A percentile compares a stretch with the other conserved stretches of the same genome.
Evolutionary conservation across 2,888 invertebrate species (phyloP).

Genomic region (Andrena hattorfiana): DNA sequence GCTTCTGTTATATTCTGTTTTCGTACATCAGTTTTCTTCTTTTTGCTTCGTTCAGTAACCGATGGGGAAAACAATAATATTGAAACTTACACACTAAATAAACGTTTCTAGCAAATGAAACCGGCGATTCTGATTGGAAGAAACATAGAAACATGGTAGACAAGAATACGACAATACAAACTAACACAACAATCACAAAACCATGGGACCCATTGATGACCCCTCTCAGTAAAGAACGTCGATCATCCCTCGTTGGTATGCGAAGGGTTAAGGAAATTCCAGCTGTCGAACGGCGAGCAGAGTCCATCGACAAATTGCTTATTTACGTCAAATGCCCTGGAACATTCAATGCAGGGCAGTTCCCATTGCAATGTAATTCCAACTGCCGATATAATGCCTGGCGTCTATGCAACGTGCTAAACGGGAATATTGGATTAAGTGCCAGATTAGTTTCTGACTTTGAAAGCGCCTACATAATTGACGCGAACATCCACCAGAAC

Average conservation of each 20-base stretch:
- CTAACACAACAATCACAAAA: background rate
- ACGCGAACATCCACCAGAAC: background rate
- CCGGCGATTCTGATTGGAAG: too few relatives aligned
- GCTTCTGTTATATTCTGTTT: too few relatives aligned
- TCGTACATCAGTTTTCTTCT: too few relatives aligned
- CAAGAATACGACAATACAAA: too few relatives aligned
- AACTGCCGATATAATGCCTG: conserved; percentile 35
- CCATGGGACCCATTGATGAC: background rate
- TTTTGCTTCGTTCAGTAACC: too few relatives aligned
- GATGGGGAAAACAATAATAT: too few relatives aligned
- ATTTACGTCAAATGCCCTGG: conserved; percentile 56
- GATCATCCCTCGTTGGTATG: background rate
- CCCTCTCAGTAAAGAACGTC: background rate
- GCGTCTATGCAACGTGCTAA: conserved; percentile 23
- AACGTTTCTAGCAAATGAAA: too few relatives aligned
- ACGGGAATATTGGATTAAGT: conserved; percentile 47
- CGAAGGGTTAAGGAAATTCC: conserved; percentile 30
- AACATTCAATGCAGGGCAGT: conserved; percentile 30
- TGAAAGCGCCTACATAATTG: conserved; percentile 26
- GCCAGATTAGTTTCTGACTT: conserved; percentile 48
- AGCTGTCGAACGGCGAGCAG: conserved; percentile 33
- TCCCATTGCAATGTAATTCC: conserved; percentile 41
- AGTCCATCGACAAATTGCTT: conserved; percentile 58
- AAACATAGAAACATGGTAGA: too few relatives aligned
- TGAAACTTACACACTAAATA: too few relatives aligned